phyloP scores from a whole-genome alignment of 2,113 vertebrate genomes.

The Cyanoliseus patagonus region DNA sequence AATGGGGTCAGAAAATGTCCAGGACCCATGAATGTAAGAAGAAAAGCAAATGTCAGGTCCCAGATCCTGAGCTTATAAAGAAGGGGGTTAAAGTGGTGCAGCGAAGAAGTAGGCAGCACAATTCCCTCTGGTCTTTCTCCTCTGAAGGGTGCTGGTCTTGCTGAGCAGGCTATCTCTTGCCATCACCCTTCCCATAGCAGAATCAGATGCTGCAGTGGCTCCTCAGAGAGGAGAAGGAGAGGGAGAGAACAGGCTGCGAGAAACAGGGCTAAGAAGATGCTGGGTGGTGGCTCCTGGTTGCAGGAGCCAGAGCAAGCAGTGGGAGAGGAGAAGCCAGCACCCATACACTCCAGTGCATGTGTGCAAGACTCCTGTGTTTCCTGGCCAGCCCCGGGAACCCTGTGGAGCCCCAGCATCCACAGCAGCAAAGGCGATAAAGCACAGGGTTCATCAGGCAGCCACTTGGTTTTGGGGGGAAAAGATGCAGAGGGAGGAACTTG shows the following conservation, averaged over 20 bases:
- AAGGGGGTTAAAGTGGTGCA: not conserved
- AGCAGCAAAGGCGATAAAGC: not conserved
- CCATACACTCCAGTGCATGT: rapidly evolving
- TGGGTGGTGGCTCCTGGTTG: not conserved
- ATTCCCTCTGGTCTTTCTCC: not conserved
- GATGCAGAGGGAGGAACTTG: not conserved
- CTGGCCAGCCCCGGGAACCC: not conserved
- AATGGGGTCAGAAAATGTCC: not conserved
- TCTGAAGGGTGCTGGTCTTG: not conserved
- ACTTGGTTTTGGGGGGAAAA: not conserved
- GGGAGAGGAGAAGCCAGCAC: not conserved
- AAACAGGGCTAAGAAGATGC: not conserved
- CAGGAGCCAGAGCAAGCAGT: not conserved
- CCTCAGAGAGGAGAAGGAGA: not conserved
- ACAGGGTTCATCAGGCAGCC: not conserved
- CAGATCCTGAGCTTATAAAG: not conserved
- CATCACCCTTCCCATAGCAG: not conserved
- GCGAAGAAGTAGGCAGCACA: not conserved
- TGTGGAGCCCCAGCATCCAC: not conserved
- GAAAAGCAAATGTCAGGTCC: not conserved
- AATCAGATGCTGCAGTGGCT: not conserved
- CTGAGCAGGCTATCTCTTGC: not conserved
- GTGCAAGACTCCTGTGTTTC: not conserved
- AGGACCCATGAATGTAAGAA: not conserved
- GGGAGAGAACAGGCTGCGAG: not conserved